These are phyloP conservation scores for Plutomurus gul DNA, from an alignment of 1,140 invertebrate genomes.

Conservation along the genomic window DNA sequence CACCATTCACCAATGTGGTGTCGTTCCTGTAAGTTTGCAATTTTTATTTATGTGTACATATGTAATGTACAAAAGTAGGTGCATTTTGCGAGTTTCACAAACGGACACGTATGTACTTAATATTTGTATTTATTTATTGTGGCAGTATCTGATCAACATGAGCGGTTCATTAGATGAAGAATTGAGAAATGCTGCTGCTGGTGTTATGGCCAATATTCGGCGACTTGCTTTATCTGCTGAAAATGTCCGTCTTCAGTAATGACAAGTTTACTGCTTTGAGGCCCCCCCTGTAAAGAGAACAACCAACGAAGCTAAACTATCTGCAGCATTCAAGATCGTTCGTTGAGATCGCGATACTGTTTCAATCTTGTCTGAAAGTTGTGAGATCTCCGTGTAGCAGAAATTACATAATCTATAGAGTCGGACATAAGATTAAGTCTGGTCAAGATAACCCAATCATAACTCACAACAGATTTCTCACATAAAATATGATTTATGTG, in stretches of 20 bases:
- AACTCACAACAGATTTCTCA: no score
- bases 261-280: no score
- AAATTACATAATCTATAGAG: no score
- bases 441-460: no score
- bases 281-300: no score
- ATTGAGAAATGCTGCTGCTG: conserved; percentile 88
- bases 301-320: not conserved
- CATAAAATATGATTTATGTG: no score
- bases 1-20: conserved; percentile 82
- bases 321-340: not conserved
- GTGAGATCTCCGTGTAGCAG: no score
- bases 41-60: not conserved
- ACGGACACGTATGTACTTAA: not conserved
- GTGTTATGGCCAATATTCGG: conserved; percentile 84
- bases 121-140: not conserved
- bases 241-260: conserved; percentile 41
- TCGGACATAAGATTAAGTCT: no score
- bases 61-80: no score
- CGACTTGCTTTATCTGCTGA: conserved; percentile 59
- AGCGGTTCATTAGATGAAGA: conserved; percentile 84
- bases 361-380: no score
- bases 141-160: conserved; percentile 80
- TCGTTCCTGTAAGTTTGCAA: conserved; percentile 67
- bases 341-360: no score
- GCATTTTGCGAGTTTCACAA: no score